Conservation (phyloP, 2,113 vertebrate genomes). For the Tetrao urogallus region DNA sequence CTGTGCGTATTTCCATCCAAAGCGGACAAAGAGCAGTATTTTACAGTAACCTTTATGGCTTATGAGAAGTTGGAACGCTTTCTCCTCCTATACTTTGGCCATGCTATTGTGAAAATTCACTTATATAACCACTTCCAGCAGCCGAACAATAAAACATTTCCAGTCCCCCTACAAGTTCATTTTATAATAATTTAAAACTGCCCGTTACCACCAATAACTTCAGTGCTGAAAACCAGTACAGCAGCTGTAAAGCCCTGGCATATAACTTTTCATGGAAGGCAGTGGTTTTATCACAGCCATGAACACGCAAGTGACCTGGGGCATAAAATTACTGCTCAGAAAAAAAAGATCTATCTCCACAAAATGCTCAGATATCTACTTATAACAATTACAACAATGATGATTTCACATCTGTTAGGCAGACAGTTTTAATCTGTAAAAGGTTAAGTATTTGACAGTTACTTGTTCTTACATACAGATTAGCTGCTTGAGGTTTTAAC, state of each 20-base stretch:
- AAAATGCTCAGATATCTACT: slow-evolving; percentile 70
- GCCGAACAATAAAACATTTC: slow-evolving; percentile 21
- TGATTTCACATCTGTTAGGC: slow-evolving; percentile 76
- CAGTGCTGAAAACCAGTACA: slow-evolving; percentile 49
- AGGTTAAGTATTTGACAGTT: slow-evolving; percentile 80
- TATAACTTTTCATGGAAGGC: slow-evolving; percentile 53
- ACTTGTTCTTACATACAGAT: slow-evolving; percentile 77
- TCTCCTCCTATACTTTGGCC: neutral
- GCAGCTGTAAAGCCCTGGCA: slow-evolving; percentile 36
- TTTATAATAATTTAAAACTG: slow-evolving; percentile 52
- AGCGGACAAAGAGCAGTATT: neutral
- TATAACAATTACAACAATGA: slow-evolving; percentile 71
- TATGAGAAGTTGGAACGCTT: neutral
- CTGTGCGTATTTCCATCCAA: neutral
- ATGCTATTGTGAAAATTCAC: neutral
- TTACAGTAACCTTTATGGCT: neutral
- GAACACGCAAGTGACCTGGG: slow-evolving; percentile 59
- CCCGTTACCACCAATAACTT: slow-evolving; percentile 15
- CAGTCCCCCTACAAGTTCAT: neutral
- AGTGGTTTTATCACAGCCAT: slow-evolving; percentile 50
- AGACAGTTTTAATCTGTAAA: slow-evolving; percentile 77
- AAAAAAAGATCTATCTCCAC: slow-evolving; percentile 47
- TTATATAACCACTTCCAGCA: neutral
- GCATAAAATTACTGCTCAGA: slow-evolving; percentile 60
- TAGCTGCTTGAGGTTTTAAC: slow-evolving; percentile 74